These are phyloP conservation scores for Acanthosepion pharaonis DNA, from an alignment of 2,888 invertebrate genomes.

Conservation along the genomic window DNA sequence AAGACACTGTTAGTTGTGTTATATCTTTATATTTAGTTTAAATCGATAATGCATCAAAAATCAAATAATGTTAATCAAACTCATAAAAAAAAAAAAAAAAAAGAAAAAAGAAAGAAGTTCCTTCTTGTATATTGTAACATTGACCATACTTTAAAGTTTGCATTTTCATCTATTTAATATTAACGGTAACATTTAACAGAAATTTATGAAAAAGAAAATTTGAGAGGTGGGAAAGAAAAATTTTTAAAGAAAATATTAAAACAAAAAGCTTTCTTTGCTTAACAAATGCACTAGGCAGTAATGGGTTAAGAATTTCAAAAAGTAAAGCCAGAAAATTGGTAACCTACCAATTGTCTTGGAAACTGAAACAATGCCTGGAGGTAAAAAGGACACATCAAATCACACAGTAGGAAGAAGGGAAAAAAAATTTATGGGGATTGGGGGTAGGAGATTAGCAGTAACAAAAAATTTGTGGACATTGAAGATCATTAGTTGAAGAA, in stretches of 20 bases:
- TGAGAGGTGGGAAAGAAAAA: not conserved
- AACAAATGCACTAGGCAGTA: not conserved
- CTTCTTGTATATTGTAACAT: not conserved
- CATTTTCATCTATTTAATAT: not conserved
- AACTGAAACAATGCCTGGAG: slow-evolving; percentile 39
- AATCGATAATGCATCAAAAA: too few species aligned
- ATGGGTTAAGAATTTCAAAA: not conserved
- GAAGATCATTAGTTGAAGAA: too few species aligned
- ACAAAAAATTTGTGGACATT: not conserved
- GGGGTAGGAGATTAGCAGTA: not conserved
- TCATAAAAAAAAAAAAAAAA: too few species aligned
- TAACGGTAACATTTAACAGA: not conserved
- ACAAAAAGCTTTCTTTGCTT: not conserved
- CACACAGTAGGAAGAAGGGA: not conserved
- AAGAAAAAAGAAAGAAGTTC: too few species aligned
- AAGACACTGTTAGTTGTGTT: too few species aligned
- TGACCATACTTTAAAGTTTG: not conserved
- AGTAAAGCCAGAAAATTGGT: slow-evolving; percentile 33
- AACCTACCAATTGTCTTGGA: slow-evolving; percentile 39
- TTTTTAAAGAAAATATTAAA: not conserved
- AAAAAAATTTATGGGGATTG: not conserved
- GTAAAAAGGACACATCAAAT: slow-evolving; percentile 34
- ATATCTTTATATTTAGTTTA: too few species aligned
- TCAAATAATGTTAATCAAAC: too few species aligned
- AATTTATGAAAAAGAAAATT: not conserved